A percentile compares a stretch with the other conserved stretches of the same genome.
Evolutionary conservation across 2,888 invertebrate genomes (phyloP).

Genomic region (Cantharis flavilabris): DNA sequence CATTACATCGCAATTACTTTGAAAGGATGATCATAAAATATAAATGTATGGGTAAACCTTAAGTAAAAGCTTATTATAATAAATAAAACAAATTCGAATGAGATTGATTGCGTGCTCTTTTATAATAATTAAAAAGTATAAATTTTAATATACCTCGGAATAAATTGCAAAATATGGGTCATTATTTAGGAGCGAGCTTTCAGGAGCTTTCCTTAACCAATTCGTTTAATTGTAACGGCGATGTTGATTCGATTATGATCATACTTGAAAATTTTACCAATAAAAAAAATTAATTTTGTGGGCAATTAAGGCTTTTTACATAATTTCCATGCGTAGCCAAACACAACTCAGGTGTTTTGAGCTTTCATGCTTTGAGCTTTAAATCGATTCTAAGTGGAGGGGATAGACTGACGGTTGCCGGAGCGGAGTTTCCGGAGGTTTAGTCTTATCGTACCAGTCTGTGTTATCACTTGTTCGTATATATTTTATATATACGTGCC

Average conservation of each 20-base stretch:
- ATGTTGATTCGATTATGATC: too few species aligned
- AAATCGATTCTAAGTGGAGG: constrained; percentile 43
- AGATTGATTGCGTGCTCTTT: not conserved
- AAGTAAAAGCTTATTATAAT: not conserved
- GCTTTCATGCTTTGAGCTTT: constrained; percentile 43
- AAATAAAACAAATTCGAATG: not conserved
- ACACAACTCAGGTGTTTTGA: constrained; percentile 37
- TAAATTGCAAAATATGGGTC: not conserved
- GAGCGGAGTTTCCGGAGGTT: constrained; percentile 34
- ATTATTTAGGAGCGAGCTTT: not conserved
- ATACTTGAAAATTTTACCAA: not conserved
- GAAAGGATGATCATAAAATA: not conserved
- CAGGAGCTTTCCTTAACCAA: not conserved
- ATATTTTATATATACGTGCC: constrained; percentile 27
- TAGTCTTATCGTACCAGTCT: constrained; percentile 47
- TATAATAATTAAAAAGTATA: not conserved
- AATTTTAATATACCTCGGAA: not conserved
- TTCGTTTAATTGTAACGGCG: too few species aligned
- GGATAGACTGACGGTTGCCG: constrained; percentile 34
- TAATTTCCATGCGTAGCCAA: constrained; percentile 24
- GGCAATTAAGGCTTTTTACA: constrained; percentile 12
- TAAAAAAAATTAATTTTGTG: not conserved
- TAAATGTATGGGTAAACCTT: not conserved
- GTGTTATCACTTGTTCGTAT: constrained; percentile 43
- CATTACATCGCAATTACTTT: not conserved